Conservation (phyloP, 2,797 vertebrate genomes). For the Sebastes steindachneri region DNA sequence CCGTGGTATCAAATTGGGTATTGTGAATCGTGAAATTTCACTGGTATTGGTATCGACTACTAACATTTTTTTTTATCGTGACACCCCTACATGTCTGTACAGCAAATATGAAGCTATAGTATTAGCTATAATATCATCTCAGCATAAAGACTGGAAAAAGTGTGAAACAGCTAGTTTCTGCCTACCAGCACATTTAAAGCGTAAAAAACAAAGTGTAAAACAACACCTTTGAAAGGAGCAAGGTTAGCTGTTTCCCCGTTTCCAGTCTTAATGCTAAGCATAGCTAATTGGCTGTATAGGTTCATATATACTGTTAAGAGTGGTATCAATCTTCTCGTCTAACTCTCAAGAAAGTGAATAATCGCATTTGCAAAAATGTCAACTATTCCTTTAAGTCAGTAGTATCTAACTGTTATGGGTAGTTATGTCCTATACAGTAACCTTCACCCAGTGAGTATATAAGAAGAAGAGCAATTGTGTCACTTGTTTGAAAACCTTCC, state of each 20-base stretch:
- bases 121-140: not conserved
- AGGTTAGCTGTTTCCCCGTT: not conserved
- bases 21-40: too few species aligned
- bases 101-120: not conserved
- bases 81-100: too few species aligned
- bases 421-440: not conserved
- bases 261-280: not conserved
- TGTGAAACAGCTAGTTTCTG: not conserved
- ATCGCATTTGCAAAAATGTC: not conserved
- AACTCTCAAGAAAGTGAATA: not conserved
- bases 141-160: not conserved
- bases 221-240: not conserved
- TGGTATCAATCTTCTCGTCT: not conserved
- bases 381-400: not conserved
- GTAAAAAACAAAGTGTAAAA: too few species aligned
- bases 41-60: too few species aligned
- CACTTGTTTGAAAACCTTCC: not conserved
- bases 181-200: too few species aligned
- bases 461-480: not conserved
- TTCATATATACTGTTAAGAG: not conserved
- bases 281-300: not conserved
- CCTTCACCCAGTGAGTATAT: not conserved
- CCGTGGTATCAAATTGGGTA: too few species aligned
- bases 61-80: too few species aligned
- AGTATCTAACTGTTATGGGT: not conserved